Percentiles rank a stretch among this genome's conserved stretches.
Evolutionary conservation across 2,113 vertebrate species (phyloP).

Genomic region (Leuciscus idus): DNA sequence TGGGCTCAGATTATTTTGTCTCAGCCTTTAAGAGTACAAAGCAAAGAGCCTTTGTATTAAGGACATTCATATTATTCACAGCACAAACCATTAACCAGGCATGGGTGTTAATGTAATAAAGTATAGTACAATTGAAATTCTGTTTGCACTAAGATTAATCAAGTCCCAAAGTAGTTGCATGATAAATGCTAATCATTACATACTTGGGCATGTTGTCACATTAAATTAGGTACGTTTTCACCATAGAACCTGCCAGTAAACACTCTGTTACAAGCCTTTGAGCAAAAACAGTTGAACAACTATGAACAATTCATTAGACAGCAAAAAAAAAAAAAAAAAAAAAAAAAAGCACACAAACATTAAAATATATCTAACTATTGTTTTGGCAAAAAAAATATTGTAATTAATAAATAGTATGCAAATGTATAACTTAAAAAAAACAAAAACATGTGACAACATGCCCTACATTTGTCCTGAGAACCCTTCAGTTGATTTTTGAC

Average conservation of each 20-base stretch:
- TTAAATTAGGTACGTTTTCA: not conserved
- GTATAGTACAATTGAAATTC: not conserved
- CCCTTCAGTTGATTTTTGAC: not conserved
- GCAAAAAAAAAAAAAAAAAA: not conserved
- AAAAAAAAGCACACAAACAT: not conserved
- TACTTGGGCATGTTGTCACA: too few relatives aligned
- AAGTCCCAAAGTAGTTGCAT: too few relatives aligned
- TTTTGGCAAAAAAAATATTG: not conserved
- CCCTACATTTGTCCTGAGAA: too few relatives aligned
- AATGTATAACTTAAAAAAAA: not conserved
- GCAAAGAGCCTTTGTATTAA: slow-evolving; percentile 17
- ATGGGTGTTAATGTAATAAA: not conserved
- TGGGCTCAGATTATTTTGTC: slow-evolving; percentile 75
- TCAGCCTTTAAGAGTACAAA: slow-evolving; percentile 72
- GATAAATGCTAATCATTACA: too few relatives aligned
- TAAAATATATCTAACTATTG: not conserved
- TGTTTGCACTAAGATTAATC: too few relatives aligned
- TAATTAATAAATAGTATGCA: not conserved
- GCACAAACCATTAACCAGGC: not conserved
- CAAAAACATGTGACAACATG: not conserved
- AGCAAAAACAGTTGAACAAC: not conserved
- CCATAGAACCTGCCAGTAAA: not conserved
- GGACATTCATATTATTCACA: not conserved
- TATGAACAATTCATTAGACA: not conserved
- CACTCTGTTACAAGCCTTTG: not conserved